Evolutionary conservation across 2,888 invertebrate species (phyloP).

Genomic region (Tiphia femorata): DNA sequence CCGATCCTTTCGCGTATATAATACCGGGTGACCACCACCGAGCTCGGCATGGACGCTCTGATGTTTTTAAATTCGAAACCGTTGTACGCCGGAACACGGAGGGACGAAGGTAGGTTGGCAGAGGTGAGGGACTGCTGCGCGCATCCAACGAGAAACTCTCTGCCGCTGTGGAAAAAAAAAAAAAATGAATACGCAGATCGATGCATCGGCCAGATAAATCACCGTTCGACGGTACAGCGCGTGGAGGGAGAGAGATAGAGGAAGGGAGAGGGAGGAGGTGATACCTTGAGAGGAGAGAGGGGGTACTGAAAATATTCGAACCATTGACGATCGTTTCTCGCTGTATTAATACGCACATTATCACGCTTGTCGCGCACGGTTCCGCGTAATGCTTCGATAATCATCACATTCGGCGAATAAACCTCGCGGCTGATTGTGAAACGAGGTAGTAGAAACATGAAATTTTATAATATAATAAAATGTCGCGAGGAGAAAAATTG

Average conservation of each 20-base stretch:
- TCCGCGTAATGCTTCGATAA: too few species aligned
- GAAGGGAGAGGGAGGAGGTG: neutral
- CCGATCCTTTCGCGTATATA: constrained; percentile 15
- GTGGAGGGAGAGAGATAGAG: neutral
- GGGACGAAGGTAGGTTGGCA: too few species aligned
- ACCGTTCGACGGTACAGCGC: neutral
- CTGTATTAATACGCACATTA: neutral
- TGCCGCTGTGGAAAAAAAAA: neutral
- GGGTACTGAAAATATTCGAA: neutral
- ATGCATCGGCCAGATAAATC: constrained; percentile 2
- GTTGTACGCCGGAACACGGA: neutral
- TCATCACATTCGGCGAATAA: too few species aligned
- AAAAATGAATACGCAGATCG: constrained; percentile 1
- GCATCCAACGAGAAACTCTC: neutral
- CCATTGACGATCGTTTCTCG: neutral
- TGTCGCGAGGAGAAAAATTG: too few species aligned
- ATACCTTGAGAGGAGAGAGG: too few species aligned
- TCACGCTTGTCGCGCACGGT: too few species aligned
- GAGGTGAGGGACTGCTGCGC: too few species aligned
- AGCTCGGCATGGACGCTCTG: neutral
- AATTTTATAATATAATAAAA: too few species aligned
- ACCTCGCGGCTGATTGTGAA: too few species aligned
- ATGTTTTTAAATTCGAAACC: constrained; percentile 19
- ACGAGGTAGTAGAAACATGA: too few species aligned
- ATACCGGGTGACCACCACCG: constrained; percentile 1